These are phyloP conservation scores for Pangasius mekongensis DNA, from an alignment of 2,797 vertebrate species.

Conservation along the genomic window DNA sequence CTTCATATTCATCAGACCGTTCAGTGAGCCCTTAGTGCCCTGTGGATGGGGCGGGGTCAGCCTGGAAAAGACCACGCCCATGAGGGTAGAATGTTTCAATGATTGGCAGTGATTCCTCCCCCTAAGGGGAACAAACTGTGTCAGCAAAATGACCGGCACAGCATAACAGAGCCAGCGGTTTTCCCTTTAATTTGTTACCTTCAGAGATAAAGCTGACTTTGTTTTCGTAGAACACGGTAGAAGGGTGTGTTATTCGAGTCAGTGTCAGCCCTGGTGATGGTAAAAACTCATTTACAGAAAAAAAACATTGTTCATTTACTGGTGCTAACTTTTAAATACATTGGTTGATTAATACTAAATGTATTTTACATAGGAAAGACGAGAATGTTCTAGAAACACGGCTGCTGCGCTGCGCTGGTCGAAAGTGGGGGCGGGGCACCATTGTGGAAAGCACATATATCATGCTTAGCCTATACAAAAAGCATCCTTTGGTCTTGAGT, in stretches of 20 bases:
- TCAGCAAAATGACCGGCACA: background rate
- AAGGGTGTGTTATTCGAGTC: background rate
- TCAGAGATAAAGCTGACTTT: background rate
- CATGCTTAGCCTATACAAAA: background rate
- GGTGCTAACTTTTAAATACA: background rate
- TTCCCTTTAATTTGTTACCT: background rate
- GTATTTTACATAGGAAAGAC: background rate
- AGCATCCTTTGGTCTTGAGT: background rate
- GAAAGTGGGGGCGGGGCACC: background rate
- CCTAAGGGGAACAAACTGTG: background rate
- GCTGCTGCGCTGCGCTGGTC: background rate
- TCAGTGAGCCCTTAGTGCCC: background rate
- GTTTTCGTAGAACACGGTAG: background rate
- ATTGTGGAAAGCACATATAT: background rate
- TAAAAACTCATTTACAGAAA: background rate
- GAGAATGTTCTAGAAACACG: background rate
- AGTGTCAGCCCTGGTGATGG: background rate
- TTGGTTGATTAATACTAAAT: background rate
- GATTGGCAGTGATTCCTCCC: background rate
- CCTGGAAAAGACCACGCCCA: background rate
- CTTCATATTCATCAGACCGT: background rate
- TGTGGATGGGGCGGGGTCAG: background rate
- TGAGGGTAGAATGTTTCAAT: background rate
- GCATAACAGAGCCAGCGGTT: background rate
- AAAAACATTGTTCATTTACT: background rate